Conservation (phyloP, 2,797 vertebrate genomes). For the Pterois miles region DNA sequence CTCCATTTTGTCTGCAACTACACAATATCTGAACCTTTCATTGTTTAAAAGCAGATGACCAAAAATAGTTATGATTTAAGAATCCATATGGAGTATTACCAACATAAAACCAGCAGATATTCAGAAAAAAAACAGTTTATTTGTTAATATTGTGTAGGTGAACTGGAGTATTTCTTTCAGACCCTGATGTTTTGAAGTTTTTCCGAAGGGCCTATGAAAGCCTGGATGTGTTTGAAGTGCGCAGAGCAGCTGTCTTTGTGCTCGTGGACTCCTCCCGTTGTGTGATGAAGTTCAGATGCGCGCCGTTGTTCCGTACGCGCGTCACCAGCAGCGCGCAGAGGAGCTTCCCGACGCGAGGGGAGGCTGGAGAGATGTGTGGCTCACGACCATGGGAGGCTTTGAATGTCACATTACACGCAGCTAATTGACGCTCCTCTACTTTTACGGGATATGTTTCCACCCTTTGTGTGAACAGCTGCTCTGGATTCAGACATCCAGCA, state of each 20-base stretch:
- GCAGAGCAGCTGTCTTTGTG: conserved; percentile 68
- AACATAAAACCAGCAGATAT: background rate
- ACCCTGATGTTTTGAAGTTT: conserved; percentile 31
- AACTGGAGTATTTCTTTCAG: background rate
- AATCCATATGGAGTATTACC: background rate
- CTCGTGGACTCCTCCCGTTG: conserved; percentile 73
- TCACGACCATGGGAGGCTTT: conserved; percentile 54
- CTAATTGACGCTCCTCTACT: conserved; percentile 19
- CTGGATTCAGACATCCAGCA: conserved; percentile 23
- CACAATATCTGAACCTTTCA: background rate
- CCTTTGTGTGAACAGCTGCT: conserved; percentile 37
- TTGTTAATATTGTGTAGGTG: background rate
- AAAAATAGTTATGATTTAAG: background rate
- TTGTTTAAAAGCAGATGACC: background rate
- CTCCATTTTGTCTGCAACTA: conserved; percentile 20
- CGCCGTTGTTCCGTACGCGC: conserved; percentile 63
- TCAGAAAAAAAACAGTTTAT: background rate
- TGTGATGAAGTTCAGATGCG: conserved; percentile 75
- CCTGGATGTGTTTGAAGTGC: conserved; percentile 49
- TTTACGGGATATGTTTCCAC: conserved; percentile 25
- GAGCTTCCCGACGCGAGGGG: conserved; percentile 62
- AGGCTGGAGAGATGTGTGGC: conserved; percentile 61
- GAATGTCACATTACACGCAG: conserved; percentile 18
- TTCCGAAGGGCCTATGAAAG: conserved; percentile 32
- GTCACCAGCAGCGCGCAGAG: conserved; percentile 67